These are phyloP conservation scores for Rhabdornis inornatus DNA, from an alignment of 2,113 vertebrate species.

Conservation along the genomic window DNA sequence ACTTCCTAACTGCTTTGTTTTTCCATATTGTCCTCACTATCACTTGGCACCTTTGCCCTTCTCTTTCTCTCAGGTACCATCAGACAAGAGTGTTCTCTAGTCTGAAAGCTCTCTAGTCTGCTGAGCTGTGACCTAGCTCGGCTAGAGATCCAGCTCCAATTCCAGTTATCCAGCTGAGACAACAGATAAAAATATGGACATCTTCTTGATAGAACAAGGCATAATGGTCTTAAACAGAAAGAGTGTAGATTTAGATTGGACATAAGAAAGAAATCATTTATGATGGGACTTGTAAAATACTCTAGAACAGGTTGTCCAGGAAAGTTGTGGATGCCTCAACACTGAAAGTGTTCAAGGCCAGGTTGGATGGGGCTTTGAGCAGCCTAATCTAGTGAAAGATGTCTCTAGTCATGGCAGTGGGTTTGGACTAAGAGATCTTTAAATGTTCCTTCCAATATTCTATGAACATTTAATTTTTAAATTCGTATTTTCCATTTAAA, in stretches of 20 bases:
- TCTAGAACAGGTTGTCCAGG: background rate
- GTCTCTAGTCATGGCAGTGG: background rate
- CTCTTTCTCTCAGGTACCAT: background rate
- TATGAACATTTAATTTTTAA: background rate
- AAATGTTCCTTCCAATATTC: background rate
- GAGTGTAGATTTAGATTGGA: background rate
- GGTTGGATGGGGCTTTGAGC: background rate
- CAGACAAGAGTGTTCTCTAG: background rate
- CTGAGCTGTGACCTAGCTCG: background rate
- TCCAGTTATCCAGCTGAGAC: background rate
- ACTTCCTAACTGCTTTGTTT: background rate
- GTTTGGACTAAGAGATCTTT: background rate
- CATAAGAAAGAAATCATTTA: background rate
- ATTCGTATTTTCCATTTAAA: background rate
- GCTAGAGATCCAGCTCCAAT: background rate
- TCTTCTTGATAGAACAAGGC: background rate
- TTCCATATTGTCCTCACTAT: background rate
- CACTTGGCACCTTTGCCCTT: background rate
- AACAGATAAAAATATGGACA: background rate
- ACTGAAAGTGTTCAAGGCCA: background rate
- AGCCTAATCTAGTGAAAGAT: background rate
- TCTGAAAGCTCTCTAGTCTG: background rate
- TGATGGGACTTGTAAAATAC: rapidly evolving
- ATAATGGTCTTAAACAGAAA: background rate
- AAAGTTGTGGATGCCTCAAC: background rate